Base-by-base conservation (phyloP, 2,888 invertebrate genomes). In the Pseudoips prasinana region DNA sequence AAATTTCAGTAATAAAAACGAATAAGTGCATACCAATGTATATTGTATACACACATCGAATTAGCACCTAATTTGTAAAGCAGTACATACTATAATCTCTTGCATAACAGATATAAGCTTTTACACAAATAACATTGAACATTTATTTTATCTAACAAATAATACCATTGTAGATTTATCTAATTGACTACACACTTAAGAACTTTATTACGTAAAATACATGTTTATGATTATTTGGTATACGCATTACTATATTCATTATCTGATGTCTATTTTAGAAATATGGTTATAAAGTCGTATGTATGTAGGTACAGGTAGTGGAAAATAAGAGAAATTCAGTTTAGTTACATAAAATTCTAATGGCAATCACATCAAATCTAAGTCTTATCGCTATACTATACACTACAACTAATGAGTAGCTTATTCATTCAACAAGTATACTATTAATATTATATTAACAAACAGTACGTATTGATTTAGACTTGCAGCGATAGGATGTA, bases 41-140 rank as follows among this genome's bases (percentile, higher is more conserved):
- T 77, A n/a, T n/a, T n/a, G n/a, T n/a, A n/a, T n/a, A 81, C 76
- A 60, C 70, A 70, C 54, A 64, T 61, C 58, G 61, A 74, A 69
- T 78, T 86, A 87, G 87, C 87, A 86, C 87, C 86, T 86, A 87
- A 81, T 71, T 74, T 68, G 67, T 75, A 73, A 84, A 86, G 86
- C 86, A 69, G 72, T 73, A 75, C 54, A 76, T 79, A 82, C 68
- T 58, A 59, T 57, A 48, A 49, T 45, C 43, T 37, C 58, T 64
- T 55, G 66, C 69, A 47, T 67, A 65, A 70, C 65, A 69, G 62
- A 66, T 69, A 64, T 56, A 78, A 77, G 76, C 74, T 61, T 66
- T 63, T 63, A 70, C 60, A 75, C 63, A 70, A 64, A 49, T 71
- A 72, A 81, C 73, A 78, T 72, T 69, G 51, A 78, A 82, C 78